Evolutionary conservation across 2,797 vertebrate species (phyloP).

Genomic region (Acridotheres tristis): DNA sequence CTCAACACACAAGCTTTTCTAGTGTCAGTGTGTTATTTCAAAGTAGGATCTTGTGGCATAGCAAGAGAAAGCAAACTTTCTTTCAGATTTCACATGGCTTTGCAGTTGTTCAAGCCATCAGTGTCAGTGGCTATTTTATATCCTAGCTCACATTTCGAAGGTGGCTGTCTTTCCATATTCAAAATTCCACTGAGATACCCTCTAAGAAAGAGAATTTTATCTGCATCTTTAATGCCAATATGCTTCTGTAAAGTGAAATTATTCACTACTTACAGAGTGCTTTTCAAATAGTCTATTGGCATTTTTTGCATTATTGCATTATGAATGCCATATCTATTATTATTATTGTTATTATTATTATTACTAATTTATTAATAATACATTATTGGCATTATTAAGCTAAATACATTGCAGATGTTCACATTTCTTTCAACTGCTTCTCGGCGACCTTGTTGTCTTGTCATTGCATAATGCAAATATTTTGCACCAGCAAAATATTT

Average conservation of each 20-base stretch:
- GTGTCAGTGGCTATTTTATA: slow-evolving; percentile 68
- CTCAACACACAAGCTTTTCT: background rate
- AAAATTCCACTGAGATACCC: slow-evolving; percentile 44
- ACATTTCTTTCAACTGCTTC: background rate
- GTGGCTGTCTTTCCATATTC: background rate
- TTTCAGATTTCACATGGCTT: slow-evolving; percentile 44
- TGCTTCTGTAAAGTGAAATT: background rate
- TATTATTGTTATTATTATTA: background rate
- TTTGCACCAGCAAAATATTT: background rate
- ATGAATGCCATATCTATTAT: background rate
- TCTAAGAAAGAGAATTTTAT: slow-evolving; percentile 43
- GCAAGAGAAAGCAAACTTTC: background rate
- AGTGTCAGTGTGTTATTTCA: background rate
- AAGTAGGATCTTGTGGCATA: background rate
- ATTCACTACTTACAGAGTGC: background rate
- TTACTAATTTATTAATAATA: background rate
- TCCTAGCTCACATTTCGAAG: slow-evolving; percentile 62
- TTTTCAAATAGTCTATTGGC: background rate
- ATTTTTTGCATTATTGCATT: background rate
- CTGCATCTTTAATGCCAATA: background rate
- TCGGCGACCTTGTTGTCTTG: background rate
- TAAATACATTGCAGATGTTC: background rate
- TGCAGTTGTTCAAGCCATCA: slow-evolving; percentile 77
- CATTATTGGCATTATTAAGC: background rate
- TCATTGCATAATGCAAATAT: background rate